Evolutionary conservation across 2,888 invertebrate species (phyloP).

Genomic region (Philereme vetulata): DNA sequence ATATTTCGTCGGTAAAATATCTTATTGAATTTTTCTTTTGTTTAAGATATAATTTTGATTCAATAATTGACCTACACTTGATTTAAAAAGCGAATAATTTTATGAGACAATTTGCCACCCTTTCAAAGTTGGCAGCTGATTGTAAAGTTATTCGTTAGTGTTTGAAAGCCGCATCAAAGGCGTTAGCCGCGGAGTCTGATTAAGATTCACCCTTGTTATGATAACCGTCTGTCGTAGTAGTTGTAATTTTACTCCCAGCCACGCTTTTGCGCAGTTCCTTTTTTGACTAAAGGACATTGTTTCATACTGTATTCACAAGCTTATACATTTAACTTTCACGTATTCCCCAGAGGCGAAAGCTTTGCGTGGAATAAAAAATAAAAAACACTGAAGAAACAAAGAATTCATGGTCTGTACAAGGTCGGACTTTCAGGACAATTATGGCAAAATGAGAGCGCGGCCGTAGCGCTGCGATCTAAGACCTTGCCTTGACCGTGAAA

Average conservation of each 20-base stretch:
- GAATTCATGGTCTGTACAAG: constrained; percentile 57
- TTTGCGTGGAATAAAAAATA: constrained; percentile 30
- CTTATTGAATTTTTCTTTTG: too few relatives aligned
- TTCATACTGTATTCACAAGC: constrained; percentile 10
- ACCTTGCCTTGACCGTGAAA: constrained; percentile 78
- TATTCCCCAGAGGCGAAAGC: constrained; percentile 10
- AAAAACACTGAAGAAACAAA: constrained; percentile 54
- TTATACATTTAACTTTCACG: constrained; percentile 6
- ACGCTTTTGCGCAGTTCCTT: constrained; percentile 33
- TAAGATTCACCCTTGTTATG: constrained; percentile 22
- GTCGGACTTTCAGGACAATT: constrained; percentile 65
- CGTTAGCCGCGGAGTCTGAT: constrained; percentile 23
- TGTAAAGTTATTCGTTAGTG: not conserved
- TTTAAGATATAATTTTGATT: too few relatives aligned
- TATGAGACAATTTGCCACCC: too few relatives aligned
- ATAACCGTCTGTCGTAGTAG: constrained; percentile 31
- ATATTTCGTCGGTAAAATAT: too few relatives aligned
- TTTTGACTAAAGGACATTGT: constrained; percentile 14
- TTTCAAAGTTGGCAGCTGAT: not conserved
- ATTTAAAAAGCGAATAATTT: too few relatives aligned
- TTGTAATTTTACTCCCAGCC: constrained; percentile 25
- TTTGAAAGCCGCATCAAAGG: constrained; percentile 15
- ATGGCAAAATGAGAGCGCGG: constrained; percentile 58
- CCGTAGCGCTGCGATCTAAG: constrained; percentile 39
- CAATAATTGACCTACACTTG: too few relatives aligned